These are phyloP conservation scores for Metellina segmentata DNA, from an alignment of 2,888 invertebrate species.

Conservation along the genomic window DNA sequence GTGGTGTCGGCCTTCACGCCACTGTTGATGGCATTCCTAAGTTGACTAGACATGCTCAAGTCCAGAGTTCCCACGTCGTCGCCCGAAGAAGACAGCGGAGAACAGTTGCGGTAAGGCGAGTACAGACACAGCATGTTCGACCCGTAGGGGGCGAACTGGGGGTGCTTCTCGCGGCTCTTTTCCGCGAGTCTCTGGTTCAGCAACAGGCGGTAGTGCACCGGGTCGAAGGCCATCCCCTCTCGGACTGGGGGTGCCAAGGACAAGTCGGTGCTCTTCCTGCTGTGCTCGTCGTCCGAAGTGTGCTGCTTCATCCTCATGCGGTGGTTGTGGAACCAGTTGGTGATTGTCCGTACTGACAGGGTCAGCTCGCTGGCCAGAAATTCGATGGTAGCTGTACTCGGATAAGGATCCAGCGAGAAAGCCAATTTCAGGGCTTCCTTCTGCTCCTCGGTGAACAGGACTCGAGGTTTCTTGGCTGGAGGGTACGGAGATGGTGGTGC, in stretches of 20 bases:
- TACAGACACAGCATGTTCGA: slow-evolving; percentile 69
- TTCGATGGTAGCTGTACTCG: slow-evolving; percentile 97
- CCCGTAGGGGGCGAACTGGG: slow-evolving; percentile 55
- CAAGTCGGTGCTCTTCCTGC: slow-evolving; percentile 44
- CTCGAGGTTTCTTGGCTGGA: slow-evolving; percentile 93
- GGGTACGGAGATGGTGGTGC: slow-evolving; percentile 81
- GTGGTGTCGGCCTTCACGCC: slow-evolving; percentile 83
- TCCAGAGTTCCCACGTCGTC: slow-evolving; percentile 84
- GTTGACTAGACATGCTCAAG: slow-evolving; percentile 84
- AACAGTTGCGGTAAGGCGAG: slow-evolving; percentile 77
- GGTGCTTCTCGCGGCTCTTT: slow-evolving; percentile 68
- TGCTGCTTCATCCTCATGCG: slow-evolving; percentile 98
- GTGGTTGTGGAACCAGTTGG: slow-evolving; percentile 99
- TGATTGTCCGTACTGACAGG: slow-evolving; percentile 96
- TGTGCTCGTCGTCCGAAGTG: slow-evolving; percentile 72
- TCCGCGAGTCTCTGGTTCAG: slow-evolving; percentile 93
- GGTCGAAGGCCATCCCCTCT: slow-evolving; percentile 85
- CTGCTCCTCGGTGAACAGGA: slow-evolving; percentile 98
- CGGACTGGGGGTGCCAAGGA: slow-evolving; percentile 64
- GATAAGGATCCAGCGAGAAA: slow-evolving; percentile 97
- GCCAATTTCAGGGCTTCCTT: slow-evolving; percentile 97
- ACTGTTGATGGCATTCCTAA: slow-evolving; percentile 68
- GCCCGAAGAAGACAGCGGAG: slow-evolving; percentile 78
- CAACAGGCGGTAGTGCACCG: slow-evolving; percentile 93
- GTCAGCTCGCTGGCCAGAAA: slow-evolving; percentile 95